These are phyloP conservation scores for Ceratina calcarata DNA, from an alignment of 1,140 invertebrate species.

Conservation along the genomic window DNA sequence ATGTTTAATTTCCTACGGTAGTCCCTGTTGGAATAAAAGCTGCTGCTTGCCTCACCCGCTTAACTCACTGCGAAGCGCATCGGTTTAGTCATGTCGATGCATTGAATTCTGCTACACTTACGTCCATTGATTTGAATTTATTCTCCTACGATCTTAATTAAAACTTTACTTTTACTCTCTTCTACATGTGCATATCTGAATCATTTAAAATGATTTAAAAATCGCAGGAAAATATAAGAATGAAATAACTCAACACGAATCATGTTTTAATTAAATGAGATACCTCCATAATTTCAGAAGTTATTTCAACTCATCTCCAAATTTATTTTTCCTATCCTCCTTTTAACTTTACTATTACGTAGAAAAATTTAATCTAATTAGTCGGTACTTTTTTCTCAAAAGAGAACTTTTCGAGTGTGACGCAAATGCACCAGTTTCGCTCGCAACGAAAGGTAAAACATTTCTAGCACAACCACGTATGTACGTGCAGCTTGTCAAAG, in stretches of 20 bases:
- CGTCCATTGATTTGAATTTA: not conserved
- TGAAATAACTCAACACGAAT: too few relatives aligned
- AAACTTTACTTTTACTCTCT: too few relatives aligned
- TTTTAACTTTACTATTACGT: not conserved
- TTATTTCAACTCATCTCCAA: too few relatives aligned
- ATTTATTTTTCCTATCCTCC: not conserved
- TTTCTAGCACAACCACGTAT: not conserved
- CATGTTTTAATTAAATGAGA: too few relatives aligned
- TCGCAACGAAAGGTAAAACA: not conserved
- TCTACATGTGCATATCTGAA: too few relatives aligned
- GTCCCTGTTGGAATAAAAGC: conserved; percentile 38
- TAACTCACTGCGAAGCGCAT: conserved; percentile 14
- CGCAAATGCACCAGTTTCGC: not conserved
- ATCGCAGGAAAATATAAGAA: too few relatives aligned
- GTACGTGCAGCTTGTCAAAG: conserved; percentile 34
- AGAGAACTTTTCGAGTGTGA: not conserved
- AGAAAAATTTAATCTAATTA: not conserved
- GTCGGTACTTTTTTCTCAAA: too few relatives aligned
- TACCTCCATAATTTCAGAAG: too few relatives aligned
- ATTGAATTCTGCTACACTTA: conserved; percentile 9
- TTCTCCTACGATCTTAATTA: not conserved
- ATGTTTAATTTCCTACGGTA: conserved; percentile 58
- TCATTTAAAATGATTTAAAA: too few relatives aligned
- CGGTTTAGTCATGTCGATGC: not conserved
- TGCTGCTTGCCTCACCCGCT: not conserved